Evolutionary conservation across 92 coral and sea anemone species (phyloP), one percentile per base, ranked within the genome.

Genomic region (Palythoa caribaeorum): DNA sequence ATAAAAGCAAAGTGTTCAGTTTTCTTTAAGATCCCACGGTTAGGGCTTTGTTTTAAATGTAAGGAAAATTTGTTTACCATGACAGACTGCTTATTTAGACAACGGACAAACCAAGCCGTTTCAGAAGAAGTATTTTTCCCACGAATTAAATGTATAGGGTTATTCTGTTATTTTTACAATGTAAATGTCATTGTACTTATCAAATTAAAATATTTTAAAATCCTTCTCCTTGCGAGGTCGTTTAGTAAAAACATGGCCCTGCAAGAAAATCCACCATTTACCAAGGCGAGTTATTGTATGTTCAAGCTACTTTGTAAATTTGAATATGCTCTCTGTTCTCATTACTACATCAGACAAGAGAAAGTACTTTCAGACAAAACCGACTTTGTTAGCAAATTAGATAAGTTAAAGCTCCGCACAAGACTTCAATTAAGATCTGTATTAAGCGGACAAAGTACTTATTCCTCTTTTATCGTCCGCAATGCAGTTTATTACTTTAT

Each of bases 401-500:
- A 66, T 6, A 63, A 14, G 51, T 60, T 38, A 17, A 54, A 20
- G 37, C 38, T 59, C 6, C 69, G 14, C 38, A 60, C 9, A 11
- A 79, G 65, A 79, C 14, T 38, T 17, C 37, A 69, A 57, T 48
- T 16, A 81, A 14, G 28, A 47, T 76, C 44, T 21, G 62, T 35
- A 21, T 40, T 81, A 76, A 76, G 76, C 73, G 76, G 76, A 81
- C 76, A 8, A 48, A 28, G 62, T 35, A 35, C 35, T 66, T 65
- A 48, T 6, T n/a, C 14, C 59, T 21, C 38, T 39, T 63, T 48
- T 54, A 65, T 65, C 66, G 84, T 68, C 57, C 51, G 39, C 3
- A 54, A 21, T 77, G 76, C 76, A 76, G 76, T 66, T 81, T 20
- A 44, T 60, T 63, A 76, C 63, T 66, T 81, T 20, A 44, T 60